Conservation (phyloP, 2,113 vertebrate species). For the Chaetodon auriga region DNA sequence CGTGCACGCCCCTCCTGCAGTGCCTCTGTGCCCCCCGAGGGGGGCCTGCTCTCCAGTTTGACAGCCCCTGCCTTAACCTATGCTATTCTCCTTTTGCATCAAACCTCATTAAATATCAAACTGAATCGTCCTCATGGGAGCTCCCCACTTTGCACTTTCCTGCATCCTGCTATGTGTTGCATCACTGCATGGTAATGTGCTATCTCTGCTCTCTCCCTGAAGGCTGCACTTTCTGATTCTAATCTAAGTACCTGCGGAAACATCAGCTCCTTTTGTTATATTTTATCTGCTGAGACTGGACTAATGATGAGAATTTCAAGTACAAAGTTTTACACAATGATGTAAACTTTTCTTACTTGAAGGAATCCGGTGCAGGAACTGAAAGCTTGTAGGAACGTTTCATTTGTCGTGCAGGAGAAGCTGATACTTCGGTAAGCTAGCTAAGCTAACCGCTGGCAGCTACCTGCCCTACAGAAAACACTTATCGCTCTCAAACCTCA, state of each 20-base stretch:
- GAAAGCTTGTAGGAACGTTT: no score
- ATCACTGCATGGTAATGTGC: conserved; percentile 24
- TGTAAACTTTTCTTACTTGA: conserved; percentile 9
- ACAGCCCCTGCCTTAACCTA: conserved; percentile 7
- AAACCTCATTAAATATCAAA: conserved; percentile 51
- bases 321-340: conserved; percentile 26
- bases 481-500: no score
- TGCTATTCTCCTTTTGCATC: conserved; percentile 34
- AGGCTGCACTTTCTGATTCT: conserved; percentile 39
- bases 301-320: conserved; percentile 28
- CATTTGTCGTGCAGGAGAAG: no score
- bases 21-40: no score
- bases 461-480: no score
- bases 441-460: no score
- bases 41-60: no score
- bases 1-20: no score
- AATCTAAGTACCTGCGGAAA: conserved; percentile 46
- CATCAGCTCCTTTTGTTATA: conserved; percentile 36
- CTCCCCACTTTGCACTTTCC: conserved; percentile 40
- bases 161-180: conserved; percentile 45
- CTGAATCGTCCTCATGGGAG: conserved; percentile 16
- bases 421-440: no score
- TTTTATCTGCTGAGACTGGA: conserved; percentile 19
- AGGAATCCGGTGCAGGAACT: no score
- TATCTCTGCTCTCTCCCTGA: conserved; percentile 42